Conservation (phyloP, 1,140 invertebrate genomes). For the Adelges cooleyi region DNA sequence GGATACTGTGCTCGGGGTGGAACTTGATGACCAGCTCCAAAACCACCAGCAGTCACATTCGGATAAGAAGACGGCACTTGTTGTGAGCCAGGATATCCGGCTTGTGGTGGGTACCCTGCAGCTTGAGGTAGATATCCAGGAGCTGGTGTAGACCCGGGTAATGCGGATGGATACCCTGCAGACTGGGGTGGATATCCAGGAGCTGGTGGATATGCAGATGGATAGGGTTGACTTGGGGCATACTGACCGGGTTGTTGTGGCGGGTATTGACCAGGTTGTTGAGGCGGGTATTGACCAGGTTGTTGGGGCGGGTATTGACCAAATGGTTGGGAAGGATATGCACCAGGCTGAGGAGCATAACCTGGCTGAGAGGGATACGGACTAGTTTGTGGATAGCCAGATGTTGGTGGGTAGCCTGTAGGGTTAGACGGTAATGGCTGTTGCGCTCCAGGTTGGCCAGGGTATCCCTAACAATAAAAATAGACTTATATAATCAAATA, state of each 20-base stretch:
- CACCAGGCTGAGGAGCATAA: conserved; percentile 27
- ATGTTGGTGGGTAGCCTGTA: conserved; percentile 23
- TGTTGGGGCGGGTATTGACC: conserved; percentile 30
- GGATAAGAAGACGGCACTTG: conserved; percentile 28
- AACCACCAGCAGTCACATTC: conserved; percentile 24
- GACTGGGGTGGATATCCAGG: background rate
- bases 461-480: conserved; percentile 31
- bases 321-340: conserved; percentile 23
- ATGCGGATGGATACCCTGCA: conserved; percentile 27
- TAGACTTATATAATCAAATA: too few relatives aligned
- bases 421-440: conserved; percentile 31
- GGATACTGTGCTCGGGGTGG: conserved; percentile 23
- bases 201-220: background rate
- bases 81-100: conserved; percentile 26
- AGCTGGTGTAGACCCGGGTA: conserved; percentile 26
- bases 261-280: conserved; percentile 24
- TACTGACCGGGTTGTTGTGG: conserved; percentile 33
- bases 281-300: conserved; percentile 31
- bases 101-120: conserved; percentile 28
- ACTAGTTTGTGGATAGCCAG: too few relatives aligned
- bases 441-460: conserved; percentile 31
- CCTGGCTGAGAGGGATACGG: conserved; percentile 30
- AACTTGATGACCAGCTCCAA: background rate
- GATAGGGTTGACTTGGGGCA: background rate
- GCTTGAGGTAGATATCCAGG: conserved; percentile 16